Conservation (phyloP, 2,888 invertebrate species). For the Lepidochrysops patricia region DNA sequence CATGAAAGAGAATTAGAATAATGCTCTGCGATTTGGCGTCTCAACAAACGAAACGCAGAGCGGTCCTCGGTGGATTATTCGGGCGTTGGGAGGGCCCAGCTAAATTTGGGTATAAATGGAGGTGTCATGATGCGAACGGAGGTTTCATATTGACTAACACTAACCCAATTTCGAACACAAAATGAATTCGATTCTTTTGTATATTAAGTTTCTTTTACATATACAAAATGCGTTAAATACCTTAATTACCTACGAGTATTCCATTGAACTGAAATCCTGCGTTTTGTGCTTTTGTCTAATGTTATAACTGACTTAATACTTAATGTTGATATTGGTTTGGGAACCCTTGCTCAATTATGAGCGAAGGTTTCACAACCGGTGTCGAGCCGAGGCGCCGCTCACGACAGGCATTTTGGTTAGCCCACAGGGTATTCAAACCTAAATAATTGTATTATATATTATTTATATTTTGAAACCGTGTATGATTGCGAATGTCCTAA, state of each 20-base stretch:
- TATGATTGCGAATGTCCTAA: not conserved
- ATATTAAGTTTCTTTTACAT: not conserved
- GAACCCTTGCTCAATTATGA: not conserved
- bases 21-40: conserved; percentile 70
- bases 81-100: conserved; percentile 51
- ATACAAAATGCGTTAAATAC: not conserved
- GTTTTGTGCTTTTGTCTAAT: no score
- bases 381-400: not conserved
- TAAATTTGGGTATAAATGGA: conserved; percentile 66
- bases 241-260: no score
- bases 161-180: conserved; percentile 20
- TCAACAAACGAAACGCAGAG: conserved; percentile 66
- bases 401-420: not conserved
- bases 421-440: not conserved
- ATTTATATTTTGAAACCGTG: not conserved
- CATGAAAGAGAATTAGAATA: conserved; percentile 71
- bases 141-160: conserved; percentile 32
- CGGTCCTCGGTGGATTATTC: conserved; percentile 68
- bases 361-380: not conserved
- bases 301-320: not conserved
- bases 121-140: conserved; percentile 49
- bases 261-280: no score
- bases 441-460: not conserved
- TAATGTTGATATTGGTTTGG: not conserved
- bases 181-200: not conserved